Conservation (phyloP, 2,888 invertebrate species). For the Mythimna impura region DNA sequence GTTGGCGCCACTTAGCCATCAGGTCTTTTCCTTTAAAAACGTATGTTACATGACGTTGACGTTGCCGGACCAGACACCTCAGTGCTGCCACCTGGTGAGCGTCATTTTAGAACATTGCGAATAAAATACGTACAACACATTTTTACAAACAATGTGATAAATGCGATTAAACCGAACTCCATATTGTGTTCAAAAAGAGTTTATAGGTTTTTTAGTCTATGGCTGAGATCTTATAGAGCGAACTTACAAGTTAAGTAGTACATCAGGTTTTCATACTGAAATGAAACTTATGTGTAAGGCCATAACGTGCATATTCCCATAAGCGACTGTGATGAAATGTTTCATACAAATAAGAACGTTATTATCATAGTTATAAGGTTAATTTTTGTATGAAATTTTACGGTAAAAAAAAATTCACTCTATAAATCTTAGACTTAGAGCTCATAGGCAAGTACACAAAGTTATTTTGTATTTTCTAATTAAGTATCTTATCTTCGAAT, state of each 20-base stretch:
- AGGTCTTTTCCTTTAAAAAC: too few relatives aligned
- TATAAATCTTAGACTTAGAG: background rate
- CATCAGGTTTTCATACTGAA: background rate
- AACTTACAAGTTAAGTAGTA: background rate
- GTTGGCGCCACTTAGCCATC: too few relatives aligned
- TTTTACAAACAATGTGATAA: constrained; percentile 34
- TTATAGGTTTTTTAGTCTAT: background rate
- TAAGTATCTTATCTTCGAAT: background rate
- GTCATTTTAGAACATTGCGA: background rate
- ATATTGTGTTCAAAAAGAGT: background rate
- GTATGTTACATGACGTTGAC: too few relatives aligned
- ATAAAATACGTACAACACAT: constrained; percentile 31
- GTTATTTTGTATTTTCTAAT: constrained; percentile 3
- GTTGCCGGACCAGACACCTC: too few relatives aligned
- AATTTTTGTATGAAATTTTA: background rate
- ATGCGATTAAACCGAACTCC: constrained; percentile 36
- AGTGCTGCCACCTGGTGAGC: too few relatives aligned
- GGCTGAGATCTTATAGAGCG: background rate
- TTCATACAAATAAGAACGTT: background rate
- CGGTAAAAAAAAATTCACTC: background rate
- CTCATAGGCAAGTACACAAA: rapidly evolving
- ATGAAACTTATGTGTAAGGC: background rate
- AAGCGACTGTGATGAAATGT: too few relatives aligned
- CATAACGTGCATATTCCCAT: background rate
- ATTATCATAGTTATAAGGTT: background rate